Percentiles rank a stretch among this genome's conserved stretches.
phyloP scores from a whole-genome alignment of 2,797 vertebrate genomes.

The Champsocephalus gunnari region DNA sequence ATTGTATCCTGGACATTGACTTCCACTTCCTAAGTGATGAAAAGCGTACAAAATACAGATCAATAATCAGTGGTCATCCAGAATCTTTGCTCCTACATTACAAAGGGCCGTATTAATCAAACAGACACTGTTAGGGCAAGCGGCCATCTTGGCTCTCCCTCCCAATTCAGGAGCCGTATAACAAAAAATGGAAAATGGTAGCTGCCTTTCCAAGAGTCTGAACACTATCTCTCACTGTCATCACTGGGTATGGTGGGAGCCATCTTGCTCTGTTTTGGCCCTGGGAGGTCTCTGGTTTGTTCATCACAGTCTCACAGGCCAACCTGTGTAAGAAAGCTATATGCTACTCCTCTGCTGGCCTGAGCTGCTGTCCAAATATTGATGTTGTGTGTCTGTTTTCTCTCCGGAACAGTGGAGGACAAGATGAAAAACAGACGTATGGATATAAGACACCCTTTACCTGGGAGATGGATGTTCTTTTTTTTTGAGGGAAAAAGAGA shows the following conservation, averaged over 20 bases:
- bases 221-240: conserved; percentile 59
- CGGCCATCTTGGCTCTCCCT: conserved; percentile 60
- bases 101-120: conserved; percentile 65
- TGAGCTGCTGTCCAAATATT: conserved; percentile 79
- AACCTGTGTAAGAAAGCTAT: conserved; percentile 51
- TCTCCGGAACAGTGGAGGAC: conserved; percentile 63
- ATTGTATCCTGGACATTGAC: no score
- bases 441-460: conserved; percentile 60
- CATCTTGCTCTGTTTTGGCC: conserved; percentile 55
- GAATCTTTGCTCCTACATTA: conserved; percentile 40
- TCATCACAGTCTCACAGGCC: conserved; percentile 65
- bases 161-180: conserved; percentile 26
- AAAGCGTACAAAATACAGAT: conserved; percentile 39
- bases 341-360: conserved; percentile 48
- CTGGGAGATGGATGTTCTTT: conserved; percentile 37
- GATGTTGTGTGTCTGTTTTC: conserved; percentile 67
- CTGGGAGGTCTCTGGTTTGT: conserved; percentile 73
- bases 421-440: conserved; percentile 70
- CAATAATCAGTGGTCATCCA: conserved; percentile 54
- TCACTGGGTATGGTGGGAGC: conserved; percentile 47
- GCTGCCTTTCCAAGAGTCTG: conserved; percentile 39
- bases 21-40: conserved; percentile 10
- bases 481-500: conserved; percentile 27
- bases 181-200: conserved; percentile 57
- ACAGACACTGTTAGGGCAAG: conserved; percentile 46